Percentiles rank a stretch among this genome's conserved stretches.
Conservation (phyloP, 1,140 invertebrate species). For the Orchestia grillus region DNA sequence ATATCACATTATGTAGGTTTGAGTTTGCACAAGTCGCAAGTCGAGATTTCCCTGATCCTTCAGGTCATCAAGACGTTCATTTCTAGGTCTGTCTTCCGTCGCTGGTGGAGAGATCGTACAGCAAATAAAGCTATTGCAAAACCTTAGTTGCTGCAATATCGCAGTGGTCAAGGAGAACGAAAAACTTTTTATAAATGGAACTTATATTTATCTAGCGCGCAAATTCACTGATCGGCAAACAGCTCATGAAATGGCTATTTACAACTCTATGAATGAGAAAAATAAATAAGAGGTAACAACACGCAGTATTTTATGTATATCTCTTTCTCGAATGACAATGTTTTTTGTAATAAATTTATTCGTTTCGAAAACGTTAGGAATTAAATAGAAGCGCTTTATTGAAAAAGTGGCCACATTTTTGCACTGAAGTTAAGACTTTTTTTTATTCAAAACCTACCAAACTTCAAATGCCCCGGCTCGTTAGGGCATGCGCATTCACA, state of each 20-base stretch:
- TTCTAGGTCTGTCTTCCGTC: not conserved
- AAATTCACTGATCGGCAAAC: conserved; percentile 15
- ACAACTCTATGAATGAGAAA: conserved; percentile 30
- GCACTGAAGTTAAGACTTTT: not conserved
- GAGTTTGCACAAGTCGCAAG: too few relatives aligned
- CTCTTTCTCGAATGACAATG: not conserved
- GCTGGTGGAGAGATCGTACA: not conserved
- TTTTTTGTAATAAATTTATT: not conserved
- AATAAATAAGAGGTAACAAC: conserved; percentile 35
- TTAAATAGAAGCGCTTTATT: not conserved
- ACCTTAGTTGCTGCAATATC: not conserved
- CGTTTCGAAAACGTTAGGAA: not conserved
- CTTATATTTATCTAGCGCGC: conserved; percentile 30
- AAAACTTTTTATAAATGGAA: not conserved
- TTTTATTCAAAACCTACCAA: not conserved
- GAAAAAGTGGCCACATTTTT: not conserved
- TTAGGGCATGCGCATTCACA: not conserved
- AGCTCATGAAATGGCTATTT: conserved; percentile 51
- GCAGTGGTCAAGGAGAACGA: too few relatives aligned
- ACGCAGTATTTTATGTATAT: not conserved
- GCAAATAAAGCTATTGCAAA: not conserved
- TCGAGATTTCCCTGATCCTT: too few relatives aligned
- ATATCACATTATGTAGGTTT: too few relatives aligned
- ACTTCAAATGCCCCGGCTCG: not conserved
- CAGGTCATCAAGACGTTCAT: too few relatives aligned